Conservation (phyloP, 2,797 vertebrate genomes). For the Alectoris magna region DNA sequence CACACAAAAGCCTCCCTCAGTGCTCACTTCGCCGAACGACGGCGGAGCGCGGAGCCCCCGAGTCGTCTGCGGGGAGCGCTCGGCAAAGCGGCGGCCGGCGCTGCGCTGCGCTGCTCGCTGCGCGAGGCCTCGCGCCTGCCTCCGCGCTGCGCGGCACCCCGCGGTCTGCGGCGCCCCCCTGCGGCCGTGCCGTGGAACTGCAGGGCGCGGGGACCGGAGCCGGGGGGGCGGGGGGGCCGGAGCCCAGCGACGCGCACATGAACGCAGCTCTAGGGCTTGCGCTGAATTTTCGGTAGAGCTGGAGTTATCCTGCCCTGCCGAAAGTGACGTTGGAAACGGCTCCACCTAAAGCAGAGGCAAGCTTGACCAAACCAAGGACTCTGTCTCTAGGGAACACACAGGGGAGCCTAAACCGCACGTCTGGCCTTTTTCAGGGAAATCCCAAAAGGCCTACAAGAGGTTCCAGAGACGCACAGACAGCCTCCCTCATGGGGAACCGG, state of each 20-base stretch:
- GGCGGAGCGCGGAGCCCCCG: neutral
- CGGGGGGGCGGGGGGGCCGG: neutral
- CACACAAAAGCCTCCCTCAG: neutral
- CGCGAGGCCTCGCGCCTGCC: neutral
- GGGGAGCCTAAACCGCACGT: neutral
- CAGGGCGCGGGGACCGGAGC: neutral
- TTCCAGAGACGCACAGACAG: too few relatives aligned
- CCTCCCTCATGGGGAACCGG: neutral
- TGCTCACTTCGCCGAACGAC: too few relatives aligned
- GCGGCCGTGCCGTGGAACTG: neutral
- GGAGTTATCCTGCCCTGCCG: neutral
- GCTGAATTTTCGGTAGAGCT: neutral
- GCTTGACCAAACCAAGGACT: neutral
- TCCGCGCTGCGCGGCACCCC: neutral
- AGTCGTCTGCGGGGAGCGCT: neutral
- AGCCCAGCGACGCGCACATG: too few relatives aligned
- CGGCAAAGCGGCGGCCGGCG: neutral
- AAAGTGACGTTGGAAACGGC: rapidly evolving
- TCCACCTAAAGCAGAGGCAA: neutral
- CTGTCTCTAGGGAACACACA: neutral
- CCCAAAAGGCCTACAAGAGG: neutral
- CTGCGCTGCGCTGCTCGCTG: neutral
- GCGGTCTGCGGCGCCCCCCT: constrained; percentile 47
- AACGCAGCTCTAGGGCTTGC: neutral
- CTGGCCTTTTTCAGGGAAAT: neutral